phyloP scores from a whole-genome alignment of 1,140 invertebrate species.

The Drosophila malerkotliana region DNA sequence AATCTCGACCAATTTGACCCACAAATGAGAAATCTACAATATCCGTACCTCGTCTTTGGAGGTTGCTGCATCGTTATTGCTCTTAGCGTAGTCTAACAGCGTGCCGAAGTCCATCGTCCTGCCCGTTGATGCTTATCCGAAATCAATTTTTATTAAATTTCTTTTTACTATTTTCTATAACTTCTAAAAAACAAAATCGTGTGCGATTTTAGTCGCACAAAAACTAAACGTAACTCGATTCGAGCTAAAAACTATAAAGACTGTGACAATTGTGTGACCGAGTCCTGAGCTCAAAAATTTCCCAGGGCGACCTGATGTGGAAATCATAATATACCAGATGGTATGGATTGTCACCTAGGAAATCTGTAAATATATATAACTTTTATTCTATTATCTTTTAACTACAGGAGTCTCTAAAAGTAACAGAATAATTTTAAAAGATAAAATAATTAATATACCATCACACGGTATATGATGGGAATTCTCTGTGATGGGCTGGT shows the following conservation, averaged over 20 bases:
- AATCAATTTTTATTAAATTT: neutral
- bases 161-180: neutral
- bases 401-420: too few relatives aligned
- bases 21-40: neutral
- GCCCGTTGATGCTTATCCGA: neutral
- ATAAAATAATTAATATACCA: neutral
- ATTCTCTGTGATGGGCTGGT: neutral
- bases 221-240: conserved; percentile 8
- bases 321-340: neutral
- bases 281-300: neutral
- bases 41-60: conserved; percentile 83
- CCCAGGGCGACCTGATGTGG: neutral
- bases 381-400: too few relatives aligned
- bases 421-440: neutral
- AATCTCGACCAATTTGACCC: neutral
- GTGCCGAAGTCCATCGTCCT: conserved; percentile 87
- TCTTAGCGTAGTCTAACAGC: conserved; percentile 86
- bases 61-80: conserved; percentile 84
- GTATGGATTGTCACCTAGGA: too few relatives aligned
- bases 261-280: neutral
- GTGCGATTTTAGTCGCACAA: neutral
- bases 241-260: neutral
- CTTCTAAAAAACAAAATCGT: conserved; percentile 1
- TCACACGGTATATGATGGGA: neutral
- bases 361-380: too few relatives aligned